Percentiles rank a stretch among this genome's conserved stretches.
Conservation (phyloP, 2,888 invertebrate genomes). For the Galeopsomyia nigrocyanea region DNA sequence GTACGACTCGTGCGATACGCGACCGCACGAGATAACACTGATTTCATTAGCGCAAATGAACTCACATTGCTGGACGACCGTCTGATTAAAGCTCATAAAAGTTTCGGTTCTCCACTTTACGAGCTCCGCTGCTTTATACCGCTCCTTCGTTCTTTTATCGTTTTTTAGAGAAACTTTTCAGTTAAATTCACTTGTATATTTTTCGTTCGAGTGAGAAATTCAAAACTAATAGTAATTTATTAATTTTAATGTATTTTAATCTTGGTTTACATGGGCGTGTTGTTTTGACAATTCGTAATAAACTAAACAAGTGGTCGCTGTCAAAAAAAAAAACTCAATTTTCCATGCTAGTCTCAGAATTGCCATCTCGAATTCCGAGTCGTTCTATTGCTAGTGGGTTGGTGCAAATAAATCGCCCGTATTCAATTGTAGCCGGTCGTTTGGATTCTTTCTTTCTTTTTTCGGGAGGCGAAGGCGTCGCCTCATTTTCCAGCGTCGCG, state of each 20-base stretch:
- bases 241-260: too few species aligned
- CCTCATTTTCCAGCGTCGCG: conserved; percentile 37
- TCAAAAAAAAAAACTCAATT: too few species aligned
- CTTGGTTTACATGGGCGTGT: too few species aligned
- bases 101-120: conserved; percentile 56
- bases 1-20: neutral
- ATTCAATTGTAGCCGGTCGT: conserved; percentile 38
- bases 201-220: too few species aligned
- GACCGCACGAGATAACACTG: conserved; percentile 62
- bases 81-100: conserved; percentile 67
- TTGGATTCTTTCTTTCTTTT: conserved; percentile 16
- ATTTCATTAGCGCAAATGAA: conserved; percentile 68
- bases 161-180: conserved; percentile 17
- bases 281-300: too few species aligned
- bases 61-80: conserved; percentile 58
- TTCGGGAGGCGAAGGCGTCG: conserved; percentile 23
- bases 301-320: too few species aligned
- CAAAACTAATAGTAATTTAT: too few species aligned
- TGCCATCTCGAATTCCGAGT: neutral
- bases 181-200: too few species aligned
- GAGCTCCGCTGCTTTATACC: conserved; percentile 23
- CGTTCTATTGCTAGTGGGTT: too few species aligned
- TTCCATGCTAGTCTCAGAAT: too few species aligned
- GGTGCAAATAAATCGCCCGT: conserved; percentile 29
- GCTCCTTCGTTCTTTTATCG: neutral